Conservation (phyloP, 2,113 vertebrate genomes). For the Syrrhaptes paradoxus region DNA sequence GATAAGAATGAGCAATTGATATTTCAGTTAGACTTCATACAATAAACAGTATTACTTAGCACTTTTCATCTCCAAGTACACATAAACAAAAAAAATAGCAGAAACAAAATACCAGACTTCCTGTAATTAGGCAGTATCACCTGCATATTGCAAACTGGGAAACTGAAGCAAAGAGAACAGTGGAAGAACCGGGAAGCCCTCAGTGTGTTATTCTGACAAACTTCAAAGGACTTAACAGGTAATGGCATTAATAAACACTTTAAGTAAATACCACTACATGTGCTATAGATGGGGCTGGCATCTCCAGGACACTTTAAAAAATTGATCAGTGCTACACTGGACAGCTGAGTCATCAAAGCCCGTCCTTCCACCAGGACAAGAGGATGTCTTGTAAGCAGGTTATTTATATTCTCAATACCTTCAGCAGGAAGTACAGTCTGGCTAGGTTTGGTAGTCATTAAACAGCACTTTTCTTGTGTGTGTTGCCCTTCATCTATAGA, state of each 20-base stretch:
- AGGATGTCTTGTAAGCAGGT: constrained; percentile 19
- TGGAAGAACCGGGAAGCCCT: neutral
- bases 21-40: neutral
- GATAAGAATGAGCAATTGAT: neutral
- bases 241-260: constrained; percentile 1
- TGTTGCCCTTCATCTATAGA: constrained; percentile 16
- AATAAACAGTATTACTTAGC: neutral
- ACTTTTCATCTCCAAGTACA: neutral
- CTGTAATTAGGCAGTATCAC: neutral
- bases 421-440: constrained; percentile 28
- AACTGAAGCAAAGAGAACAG: neutral
- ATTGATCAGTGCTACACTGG: constrained; percentile 39
- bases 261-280: neutral
- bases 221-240: neutral
- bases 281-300: neutral
- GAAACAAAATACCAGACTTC: neutral
- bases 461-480: neutral
- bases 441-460: constrained; percentile 35
- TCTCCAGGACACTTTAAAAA: constrained; percentile 1
- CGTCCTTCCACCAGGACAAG: constrained; percentile 28
- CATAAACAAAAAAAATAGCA: neutral
- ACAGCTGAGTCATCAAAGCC: constrained; percentile 34
- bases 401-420: constrained; percentile 39
- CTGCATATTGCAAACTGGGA: neutral
- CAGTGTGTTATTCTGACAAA: neutral